phyloP scores from a whole-genome alignment of 2,113 vertebrate genomes.

The Phalacrocorax carbo region DNA sequence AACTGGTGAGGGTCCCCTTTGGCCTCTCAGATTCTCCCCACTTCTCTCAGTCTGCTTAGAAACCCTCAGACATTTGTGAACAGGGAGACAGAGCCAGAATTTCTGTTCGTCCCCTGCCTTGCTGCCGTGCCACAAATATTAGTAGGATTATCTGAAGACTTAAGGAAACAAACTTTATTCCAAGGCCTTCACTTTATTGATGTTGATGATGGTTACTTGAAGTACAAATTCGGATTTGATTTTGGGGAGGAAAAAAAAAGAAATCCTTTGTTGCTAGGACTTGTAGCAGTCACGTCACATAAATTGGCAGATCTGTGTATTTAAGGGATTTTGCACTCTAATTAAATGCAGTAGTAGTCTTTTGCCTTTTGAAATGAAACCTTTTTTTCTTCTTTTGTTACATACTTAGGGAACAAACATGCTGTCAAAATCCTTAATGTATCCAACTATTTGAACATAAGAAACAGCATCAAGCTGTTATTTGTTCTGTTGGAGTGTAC shows the following conservation, averaged over 20 bases:
- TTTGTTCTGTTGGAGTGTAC: constrained; percentile 1
- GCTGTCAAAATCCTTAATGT: constrained; percentile 18
- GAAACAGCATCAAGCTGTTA: constrained; percentile 26
- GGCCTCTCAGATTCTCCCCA: background rate
- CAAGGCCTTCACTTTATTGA: background rate
- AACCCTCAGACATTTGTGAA: background rate
- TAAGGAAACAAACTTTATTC: background rate
- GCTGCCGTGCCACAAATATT: background rate
- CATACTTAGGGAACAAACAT: constrained; percentile 12
- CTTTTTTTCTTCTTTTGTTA: background rate
- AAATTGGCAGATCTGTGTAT: background rate
- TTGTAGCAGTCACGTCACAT: background rate
- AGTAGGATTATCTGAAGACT: background rate
- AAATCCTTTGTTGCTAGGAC: background rate
- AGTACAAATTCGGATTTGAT: background rate
- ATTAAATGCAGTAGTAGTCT: constrained; percentile 35
- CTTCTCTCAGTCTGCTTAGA: background rate
- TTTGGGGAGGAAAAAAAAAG: background rate
- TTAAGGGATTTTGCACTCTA: constrained; percentile 20
- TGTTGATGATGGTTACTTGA: background rate
- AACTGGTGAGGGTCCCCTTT: background rate
- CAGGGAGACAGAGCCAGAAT: background rate
- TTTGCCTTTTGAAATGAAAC: constrained; percentile 34
- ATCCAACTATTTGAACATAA: constrained; percentile 35
- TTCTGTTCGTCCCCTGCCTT: background rate